Conservation (phyloP, 1,140 invertebrate species). For the Adoxophyes honmai region DNA sequence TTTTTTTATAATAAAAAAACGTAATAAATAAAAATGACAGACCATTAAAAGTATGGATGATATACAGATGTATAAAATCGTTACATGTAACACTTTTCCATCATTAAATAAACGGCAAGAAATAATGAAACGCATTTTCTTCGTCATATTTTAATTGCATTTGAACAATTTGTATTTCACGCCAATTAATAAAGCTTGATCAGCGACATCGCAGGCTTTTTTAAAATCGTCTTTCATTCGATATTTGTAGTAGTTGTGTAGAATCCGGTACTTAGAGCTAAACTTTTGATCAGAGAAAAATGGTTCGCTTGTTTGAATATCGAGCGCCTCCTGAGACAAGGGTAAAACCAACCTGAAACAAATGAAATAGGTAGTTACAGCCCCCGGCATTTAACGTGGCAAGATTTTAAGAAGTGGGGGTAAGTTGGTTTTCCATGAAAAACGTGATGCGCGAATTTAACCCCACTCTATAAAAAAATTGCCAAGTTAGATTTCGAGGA, state of each 20-base stretch:
- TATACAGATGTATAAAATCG: too few species aligned
- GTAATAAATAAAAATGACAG: too few species aligned
- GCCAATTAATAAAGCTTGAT: slow-evolving; percentile 32
- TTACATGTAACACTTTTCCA: too few species aligned
- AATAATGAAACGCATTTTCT: background rate
- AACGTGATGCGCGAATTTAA: too few species aligned
- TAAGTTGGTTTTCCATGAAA: too few species aligned
- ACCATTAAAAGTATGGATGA: too few species aligned
- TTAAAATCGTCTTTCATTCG: slow-evolving; percentile 39
- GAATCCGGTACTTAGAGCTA: slow-evolving; percentile 35
- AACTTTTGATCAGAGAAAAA: slow-evolving; percentile 46
- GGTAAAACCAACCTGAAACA: slow-evolving; percentile 48
- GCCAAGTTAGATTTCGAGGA: too few species aligned
- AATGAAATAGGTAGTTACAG: background rate
- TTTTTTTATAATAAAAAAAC: too few species aligned
- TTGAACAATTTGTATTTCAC: slow-evolving; percentile 31
- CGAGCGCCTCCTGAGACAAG: slow-evolving; percentile 33
- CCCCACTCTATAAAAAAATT: too few species aligned
- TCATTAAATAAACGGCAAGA: background rate
- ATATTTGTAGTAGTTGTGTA: slow-evolving; percentile 28
- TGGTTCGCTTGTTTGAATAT: slow-evolving; percentile 46
- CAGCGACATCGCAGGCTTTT: slow-evolving; percentile 39
- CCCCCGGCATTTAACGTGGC: too few species aligned
- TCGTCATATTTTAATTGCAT: background rate
- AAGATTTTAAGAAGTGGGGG: too few species aligned